These are phyloP conservation scores for Sylvilagus floridanus DNA, from an alignment of 2,797 vertebrate species.

Conservation along the genomic window DNA sequence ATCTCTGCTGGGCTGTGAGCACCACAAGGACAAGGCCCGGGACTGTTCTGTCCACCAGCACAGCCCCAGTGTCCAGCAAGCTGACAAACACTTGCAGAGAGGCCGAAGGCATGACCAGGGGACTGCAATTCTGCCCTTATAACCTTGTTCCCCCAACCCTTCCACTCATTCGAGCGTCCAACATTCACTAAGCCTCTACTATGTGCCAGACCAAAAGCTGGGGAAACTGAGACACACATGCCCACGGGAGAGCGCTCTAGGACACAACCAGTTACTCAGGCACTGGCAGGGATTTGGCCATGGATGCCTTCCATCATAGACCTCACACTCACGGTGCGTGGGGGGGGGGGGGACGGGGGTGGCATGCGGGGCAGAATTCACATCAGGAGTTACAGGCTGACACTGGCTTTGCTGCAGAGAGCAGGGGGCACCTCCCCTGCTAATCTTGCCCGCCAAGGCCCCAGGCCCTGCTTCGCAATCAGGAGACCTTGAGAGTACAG, in stretches of 20 bases:
- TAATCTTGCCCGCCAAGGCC: conserved; percentile 75
- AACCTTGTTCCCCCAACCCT: not conserved
- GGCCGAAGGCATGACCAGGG: not conserved
- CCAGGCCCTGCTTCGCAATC: conserved; percentile 59
- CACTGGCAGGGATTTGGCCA: not conserved
- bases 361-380: not conserved
- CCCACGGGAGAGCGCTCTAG: not conserved
- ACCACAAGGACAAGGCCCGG: not conserved
- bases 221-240: not conserved
- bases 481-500: conserved; percentile 71
- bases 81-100: not conserved
- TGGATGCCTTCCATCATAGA: not conserved
- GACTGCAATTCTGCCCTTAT: not conserved
- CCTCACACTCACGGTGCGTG: not conserved
- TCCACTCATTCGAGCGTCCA: not conserved
- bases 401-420: conserved; percentile 44
- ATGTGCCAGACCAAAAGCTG: not conserved
- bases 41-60: not conserved
- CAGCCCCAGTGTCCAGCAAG: not conserved
- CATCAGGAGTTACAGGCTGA: not conserved
- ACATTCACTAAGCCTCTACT: not conserved
- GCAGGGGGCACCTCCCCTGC: not conserved
- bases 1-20: not conserved
- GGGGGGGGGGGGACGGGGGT: not conserved
- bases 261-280: not conserved